Evolutionary conservation across 2,797 vertebrate genomes (phyloP), one percentile per base, ranked within the genome.

Genomic region (Brachyrhaphis roseni): DNA sequence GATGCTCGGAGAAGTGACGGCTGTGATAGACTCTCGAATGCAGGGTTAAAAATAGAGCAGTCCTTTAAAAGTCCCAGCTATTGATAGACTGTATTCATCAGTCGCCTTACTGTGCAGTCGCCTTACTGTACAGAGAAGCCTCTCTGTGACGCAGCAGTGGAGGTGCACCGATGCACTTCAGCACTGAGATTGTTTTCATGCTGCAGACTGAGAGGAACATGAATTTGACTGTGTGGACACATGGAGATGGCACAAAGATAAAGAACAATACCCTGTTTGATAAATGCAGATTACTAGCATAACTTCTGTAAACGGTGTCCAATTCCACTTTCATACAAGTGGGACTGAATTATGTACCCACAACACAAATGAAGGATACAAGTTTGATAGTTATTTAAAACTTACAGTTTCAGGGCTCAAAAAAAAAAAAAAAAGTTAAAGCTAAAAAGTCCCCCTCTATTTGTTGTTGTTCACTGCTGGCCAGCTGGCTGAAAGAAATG

Each of bases 1-100:
- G 80, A 62, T 2, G 8, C 57, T 62, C 49, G 59, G 39, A 86
- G 59, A 49, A 71, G 41, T 66, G 62, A 70, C 71, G 80, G 75
- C 47, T 85, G 78, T 68, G 75, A 83, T 77, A 10, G 26, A 78
- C 84, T 80, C 76, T 82, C 68, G 57, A 82, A 80, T 84, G 46
- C 62, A 78, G 34, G 62, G 79, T 89, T 92, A 93, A 90, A 93
- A 88, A 93, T 94, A 94, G 76, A 74, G 75, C 53, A 78, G 86
- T 79, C 87, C 90, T 93, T 93, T 86, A 88, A 92, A 91, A 90
- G 91, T 88, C 81, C 76, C 71, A 12, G 83, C 93, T 92, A 91
- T 90, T 89, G 84, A 91, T 90, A 92, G 91, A 41, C 62, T 34
- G 70, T 57, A 70, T 87, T 87, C 45, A 83, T n/a, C 77, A 31